Percentiles rank a stretch among this genome's conserved stretches.
Evolutionary conservation across 1,140 invertebrate genomes (phyloP).

Genomic region (Lepidurus couesii): DNA sequence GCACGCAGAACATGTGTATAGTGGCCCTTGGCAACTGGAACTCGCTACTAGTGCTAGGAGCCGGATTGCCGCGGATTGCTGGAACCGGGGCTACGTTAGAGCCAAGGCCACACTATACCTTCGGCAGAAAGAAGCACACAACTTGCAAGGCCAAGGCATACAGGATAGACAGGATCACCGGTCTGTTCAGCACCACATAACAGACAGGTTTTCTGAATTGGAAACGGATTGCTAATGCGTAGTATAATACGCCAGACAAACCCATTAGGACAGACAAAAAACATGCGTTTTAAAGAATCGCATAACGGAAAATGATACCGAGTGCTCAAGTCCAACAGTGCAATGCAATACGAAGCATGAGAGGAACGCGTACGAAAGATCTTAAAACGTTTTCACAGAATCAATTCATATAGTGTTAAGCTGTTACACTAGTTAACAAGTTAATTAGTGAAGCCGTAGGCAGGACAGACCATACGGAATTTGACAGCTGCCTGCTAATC

Average conservation of each 20-base stretch:
- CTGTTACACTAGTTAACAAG: too few species aligned
- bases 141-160: background rate
- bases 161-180: background rate
- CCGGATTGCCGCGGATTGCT: background rate
- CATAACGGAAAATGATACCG: conserved; percentile 1
- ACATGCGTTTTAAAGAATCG: background rate
- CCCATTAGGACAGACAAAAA: background rate
- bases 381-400: too few species aligned
- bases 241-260: background rate
- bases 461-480: too few species aligned
- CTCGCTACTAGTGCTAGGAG: background rate
- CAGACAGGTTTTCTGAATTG: conserved; percentile 9
- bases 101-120: conserved; percentile 8
- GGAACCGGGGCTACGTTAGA: background rate
- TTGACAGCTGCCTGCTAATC: too few species aligned
- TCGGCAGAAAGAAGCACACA: background rate
- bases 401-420: too few species aligned
- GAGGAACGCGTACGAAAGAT: too few species aligned
- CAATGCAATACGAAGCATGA: background rate
- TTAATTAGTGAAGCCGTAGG: too few species aligned
- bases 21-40: background rate
- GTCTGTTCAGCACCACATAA: background rate
- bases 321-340: background rate
- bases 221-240: background rate
- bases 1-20: background rate